Evolutionary conservation across 1,140 invertebrate genomes (phyloP).

Genomic region (Papilio machaon): DNA sequence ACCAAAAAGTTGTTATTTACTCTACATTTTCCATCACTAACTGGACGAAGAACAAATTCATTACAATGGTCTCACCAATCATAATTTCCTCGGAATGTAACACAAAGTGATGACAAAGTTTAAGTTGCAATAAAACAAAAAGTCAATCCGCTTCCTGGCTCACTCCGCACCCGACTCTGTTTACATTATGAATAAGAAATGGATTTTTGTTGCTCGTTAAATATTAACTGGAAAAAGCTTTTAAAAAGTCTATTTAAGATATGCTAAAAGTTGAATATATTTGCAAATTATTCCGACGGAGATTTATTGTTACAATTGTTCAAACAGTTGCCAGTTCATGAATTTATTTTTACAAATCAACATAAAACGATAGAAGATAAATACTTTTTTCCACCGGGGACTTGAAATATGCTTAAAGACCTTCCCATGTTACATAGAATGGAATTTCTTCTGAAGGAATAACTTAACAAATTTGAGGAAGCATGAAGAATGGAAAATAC

Average conservation of each 20-base stretch:
- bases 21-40: background rate
- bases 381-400: background rate
- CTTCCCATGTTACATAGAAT: background rate
- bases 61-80: conserved; percentile 9
- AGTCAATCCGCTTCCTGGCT: conserved; percentile 19
- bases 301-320: conserved; percentile 23
- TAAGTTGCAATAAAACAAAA: conserved; percentile 27
- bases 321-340: conserved; percentile 15
- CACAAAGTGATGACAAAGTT: conserved; percentile 17
- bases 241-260: conserved; percentile 42
- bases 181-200: conserved; percentile 52
- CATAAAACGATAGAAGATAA: conserved; percentile 11
- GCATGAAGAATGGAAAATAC: background rate
- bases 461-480: background rate
- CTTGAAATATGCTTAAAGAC: background rate
- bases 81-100: background rate
- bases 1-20: background rate
- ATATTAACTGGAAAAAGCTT: conserved; percentile 49
- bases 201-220: conserved; percentile 40
- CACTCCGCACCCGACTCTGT: conserved; percentile 39
- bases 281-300: conserved; percentile 15
- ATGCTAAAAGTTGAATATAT: conserved; percentile 28
- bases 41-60: background rate
- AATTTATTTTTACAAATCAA: conserved; percentile 15
- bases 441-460: background rate